Conservation (phyloP, 1,140 invertebrate genomes). For the Pollicipes pollicipes region DNA sequence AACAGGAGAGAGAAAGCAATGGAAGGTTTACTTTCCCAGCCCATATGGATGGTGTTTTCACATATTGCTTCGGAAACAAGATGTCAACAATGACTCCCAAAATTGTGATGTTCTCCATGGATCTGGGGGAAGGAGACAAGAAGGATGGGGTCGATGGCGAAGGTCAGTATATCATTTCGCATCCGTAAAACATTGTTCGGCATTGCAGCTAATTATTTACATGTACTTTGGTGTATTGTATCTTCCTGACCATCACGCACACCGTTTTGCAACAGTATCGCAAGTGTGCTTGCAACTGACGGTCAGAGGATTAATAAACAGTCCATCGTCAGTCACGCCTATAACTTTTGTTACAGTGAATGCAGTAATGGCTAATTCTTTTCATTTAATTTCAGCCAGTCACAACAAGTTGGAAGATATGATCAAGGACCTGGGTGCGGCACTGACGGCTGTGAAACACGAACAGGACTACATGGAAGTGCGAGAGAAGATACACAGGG, state of each 20-base stretch:
- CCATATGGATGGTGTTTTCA: slow-evolving; percentile 73
- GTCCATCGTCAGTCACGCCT: no score
- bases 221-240: no score
- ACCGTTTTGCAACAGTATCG: no score
- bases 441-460: slow-evolving; percentile 84
- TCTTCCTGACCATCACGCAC: no score
- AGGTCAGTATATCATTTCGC: no score
- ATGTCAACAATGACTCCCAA: slow-evolving; percentile 99
- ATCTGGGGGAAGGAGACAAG: slow-evolving; percentile 50
- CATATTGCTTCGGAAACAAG: slow-evolving; percentile 96
- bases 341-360: no score
- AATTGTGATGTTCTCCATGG: slow-evolving; percentile 94
- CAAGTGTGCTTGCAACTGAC: no score
- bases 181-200: no score
- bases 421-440: slow-evolving; percentile 81
- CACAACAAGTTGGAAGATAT: slow-evolving; percentile 87
- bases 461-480: slow-evolving; percentile 98
- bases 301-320: no score
- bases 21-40: slow-evolving; percentile 98
- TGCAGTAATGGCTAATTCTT: no score
- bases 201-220: no score
- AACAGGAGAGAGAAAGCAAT: slow-evolving; percentile 82
- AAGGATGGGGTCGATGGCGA: slow-evolving; percentile 6
- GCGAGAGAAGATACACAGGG: slow-evolving; percentile 84
- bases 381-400: slow-evolving; percentile 9